phyloP scores from a whole-genome alignment of 2,888 invertebrate species.

The Kuschelorhynchus macadamiae region DNA sequence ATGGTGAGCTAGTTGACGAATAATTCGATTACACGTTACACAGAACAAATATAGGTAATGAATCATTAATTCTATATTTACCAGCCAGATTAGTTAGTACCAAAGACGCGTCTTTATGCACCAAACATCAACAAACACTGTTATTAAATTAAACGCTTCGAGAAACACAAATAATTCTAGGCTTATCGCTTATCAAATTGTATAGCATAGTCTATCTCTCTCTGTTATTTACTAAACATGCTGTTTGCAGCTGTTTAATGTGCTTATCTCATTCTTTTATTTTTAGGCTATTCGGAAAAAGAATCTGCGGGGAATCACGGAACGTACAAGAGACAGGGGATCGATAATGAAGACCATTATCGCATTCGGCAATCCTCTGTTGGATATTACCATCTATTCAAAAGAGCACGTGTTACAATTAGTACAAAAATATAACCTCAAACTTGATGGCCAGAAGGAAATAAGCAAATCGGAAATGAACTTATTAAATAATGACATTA shows the following conservation, averaged over 20 bases:
- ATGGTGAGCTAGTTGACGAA: too few species aligned
- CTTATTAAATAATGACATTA: constrained; percentile 59
- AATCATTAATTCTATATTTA: constrained; percentile 23
- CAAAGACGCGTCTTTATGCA: neutral
- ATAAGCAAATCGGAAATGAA: constrained; percentile 60
- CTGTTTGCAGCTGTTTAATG: too few species aligned
- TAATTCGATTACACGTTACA: too few species aligned
- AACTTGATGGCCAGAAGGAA: constrained; percentile 66
- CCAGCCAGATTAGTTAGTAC: neutral
- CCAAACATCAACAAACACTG: too few species aligned
- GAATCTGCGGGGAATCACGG: constrained; percentile 15
- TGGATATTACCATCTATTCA: constrained; percentile 66
- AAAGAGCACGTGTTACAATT: constrained; percentile 55
- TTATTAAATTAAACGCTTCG: too few species aligned
- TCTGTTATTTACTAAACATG: too few species aligned
- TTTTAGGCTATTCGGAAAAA: neutral
- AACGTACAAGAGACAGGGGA: constrained; percentile 1
- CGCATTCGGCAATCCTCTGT: constrained; percentile 68
- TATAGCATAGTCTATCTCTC: too few species aligned
- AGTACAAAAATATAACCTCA: constrained; percentile 64
- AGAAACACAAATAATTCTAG: too few species aligned
- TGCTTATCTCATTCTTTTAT: neutral
- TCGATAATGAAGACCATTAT: constrained; percentile 59
- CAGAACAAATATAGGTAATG: constrained; percentile 17
- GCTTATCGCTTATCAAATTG: too few species aligned